A percentile compares a stretch with the other conserved stretches of the same genome.
phyloP scores from a whole-genome alignment of 35 echinoderm and acorn worm species.

The Strongylocentrotus purpuratus region DNA sequence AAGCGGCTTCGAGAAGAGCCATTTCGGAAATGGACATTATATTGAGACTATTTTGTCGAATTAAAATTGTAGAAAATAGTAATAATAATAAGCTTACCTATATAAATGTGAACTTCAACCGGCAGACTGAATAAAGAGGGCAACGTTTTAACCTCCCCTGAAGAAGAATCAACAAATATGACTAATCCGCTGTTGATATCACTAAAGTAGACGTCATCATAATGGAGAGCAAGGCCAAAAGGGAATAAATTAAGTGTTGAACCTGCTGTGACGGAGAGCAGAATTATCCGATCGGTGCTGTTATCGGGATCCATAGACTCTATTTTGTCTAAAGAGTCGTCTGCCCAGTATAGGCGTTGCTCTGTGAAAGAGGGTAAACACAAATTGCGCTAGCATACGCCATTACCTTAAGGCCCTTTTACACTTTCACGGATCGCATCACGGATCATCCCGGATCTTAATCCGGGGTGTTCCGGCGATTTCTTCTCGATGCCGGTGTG shows the following conservation, averaged over 20 bases:
- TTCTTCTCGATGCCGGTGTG: too few species aligned
- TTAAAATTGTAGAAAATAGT: too few species aligned
- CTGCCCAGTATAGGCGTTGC: not conserved
- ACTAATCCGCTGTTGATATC: not conserved
- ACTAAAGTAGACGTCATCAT: not conserved
- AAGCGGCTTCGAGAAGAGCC: too few species aligned
- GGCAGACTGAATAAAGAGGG: not conserved
- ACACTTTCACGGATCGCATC: too few species aligned
- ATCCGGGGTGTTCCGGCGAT: too few species aligned
- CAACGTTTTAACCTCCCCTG: not conserved
- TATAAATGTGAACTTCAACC: not conserved
- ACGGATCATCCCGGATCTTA: too few species aligned
- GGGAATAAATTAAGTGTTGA: not conserved
- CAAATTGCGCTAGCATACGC: too few species aligned
- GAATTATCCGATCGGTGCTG: not conserved
- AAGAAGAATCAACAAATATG: not conserved
- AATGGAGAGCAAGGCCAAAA: not conserved
- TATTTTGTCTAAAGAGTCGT: not conserved
- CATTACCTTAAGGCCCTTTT: too few species aligned
- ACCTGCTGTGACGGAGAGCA: not conserved
- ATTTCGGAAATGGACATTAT: too few species aligned
- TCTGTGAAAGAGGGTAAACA: not conserved
- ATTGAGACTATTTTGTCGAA: too few species aligned
- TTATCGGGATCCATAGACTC: not conserved
- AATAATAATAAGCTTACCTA: not conserved